These are phyloP conservation scores for Pagetopsis macropterus DNA, from an alignment of 2,797 vertebrate species.

Conservation along the genomic window DNA sequence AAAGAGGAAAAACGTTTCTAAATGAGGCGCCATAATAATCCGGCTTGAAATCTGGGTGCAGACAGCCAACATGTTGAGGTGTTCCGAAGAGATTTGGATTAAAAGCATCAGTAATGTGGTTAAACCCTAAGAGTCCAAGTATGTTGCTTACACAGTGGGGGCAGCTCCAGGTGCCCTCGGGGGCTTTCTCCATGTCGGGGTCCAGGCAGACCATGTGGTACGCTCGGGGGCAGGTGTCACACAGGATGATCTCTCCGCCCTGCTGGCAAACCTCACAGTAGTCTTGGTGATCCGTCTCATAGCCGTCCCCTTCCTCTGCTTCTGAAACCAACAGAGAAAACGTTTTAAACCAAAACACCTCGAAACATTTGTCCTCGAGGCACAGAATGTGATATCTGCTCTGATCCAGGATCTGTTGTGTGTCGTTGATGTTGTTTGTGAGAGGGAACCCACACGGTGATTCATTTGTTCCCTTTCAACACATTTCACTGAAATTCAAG, in stretches of 20 bases:
- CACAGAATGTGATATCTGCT: not conserved
- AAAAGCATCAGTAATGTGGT: too few relatives aligned
- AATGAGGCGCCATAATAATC: too few relatives aligned
- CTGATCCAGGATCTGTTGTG: not conserved
- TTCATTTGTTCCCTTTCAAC: constrained; percentile 28
- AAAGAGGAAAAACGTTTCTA: too few relatives aligned
- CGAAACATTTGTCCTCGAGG: not conserved
- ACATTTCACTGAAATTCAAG: not conserved
- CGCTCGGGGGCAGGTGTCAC: constrained; percentile 96
- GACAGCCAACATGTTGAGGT: too few relatives aligned
- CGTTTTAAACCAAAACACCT: not conserved
- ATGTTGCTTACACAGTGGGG: constrained; percentile 92
- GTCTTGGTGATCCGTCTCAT: constrained; percentile 99
- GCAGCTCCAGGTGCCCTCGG: constrained; percentile 98
- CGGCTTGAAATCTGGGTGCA: too few relatives aligned
- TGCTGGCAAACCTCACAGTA: constrained; percentile 99
- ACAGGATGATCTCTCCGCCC: constrained; percentile 98
- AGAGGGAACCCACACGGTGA: constrained; percentile 37
- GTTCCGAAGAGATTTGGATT: not conserved
- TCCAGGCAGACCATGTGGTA: constrained; percentile 99
- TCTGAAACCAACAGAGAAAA: constrained; percentile 66
- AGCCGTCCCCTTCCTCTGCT: constrained; percentile 91
- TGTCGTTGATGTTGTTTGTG: constrained; percentile 25
- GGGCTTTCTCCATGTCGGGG: constrained; percentile 98
- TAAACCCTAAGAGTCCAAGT: not conserved